Percentiles rank a stretch among this genome's conserved stretches.
Conservation (phyloP, 2,113 vertebrate species). For the Anolis sagrei region DNA sequence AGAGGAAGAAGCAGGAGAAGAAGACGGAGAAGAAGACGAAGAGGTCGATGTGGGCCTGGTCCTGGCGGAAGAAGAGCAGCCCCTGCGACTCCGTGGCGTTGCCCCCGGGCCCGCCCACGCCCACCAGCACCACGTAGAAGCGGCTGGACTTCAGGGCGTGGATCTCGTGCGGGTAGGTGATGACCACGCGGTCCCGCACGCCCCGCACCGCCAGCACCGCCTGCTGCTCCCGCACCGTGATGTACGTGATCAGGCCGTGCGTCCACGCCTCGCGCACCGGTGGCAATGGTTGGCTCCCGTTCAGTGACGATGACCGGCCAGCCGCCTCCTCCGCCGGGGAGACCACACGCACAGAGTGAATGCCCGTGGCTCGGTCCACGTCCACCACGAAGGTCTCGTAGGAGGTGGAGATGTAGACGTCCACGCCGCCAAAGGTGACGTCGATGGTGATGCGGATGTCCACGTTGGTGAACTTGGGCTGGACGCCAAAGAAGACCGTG, state of each 20-base stretch:
- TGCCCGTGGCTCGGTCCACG: slow-evolving; percentile 78
- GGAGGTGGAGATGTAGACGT: slow-evolving; percentile 90
- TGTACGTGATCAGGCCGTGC: slow-evolving; percentile 88
- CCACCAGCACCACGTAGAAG: slow-evolving; percentile 89
- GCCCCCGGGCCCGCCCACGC: slow-evolving; percentile 72
- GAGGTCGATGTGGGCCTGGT: slow-evolving; percentile 94
- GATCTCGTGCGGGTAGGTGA: slow-evolving; percentile 90
- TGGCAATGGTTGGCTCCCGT: slow-evolving; percentile 25
- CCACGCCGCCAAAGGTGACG: slow-evolving; percentile 91
- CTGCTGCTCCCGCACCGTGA: slow-evolving; percentile 85
- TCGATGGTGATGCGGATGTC: slow-evolving; percentile 94
- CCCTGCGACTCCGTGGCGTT: slow-evolving; percentile 86
- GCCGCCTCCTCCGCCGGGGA: slow-evolving; percentile 60
- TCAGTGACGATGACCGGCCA: background rate
- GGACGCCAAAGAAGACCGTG: slow-evolving; percentile 90
- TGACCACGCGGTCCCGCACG: slow-evolving; percentile 87
- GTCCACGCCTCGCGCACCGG: slow-evolving; percentile 79
- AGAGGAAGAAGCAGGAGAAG: slow-evolving; percentile 96
- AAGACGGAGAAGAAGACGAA: slow-evolving; percentile 97
- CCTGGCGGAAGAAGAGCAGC: slow-evolving; percentile 91
- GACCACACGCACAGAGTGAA: slow-evolving; percentile 81
- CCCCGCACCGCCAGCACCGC: slow-evolving; percentile 84
- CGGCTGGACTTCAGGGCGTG: slow-evolving; percentile 93
- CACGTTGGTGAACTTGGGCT: slow-evolving; percentile 95
- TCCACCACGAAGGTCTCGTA: slow-evolving; percentile 90